These are phyloP conservation scores for Urocyon cinereoargenteus DNA, from an alignment of 2,797 vertebrate genomes.

Conservation along the genomic window DNA sequence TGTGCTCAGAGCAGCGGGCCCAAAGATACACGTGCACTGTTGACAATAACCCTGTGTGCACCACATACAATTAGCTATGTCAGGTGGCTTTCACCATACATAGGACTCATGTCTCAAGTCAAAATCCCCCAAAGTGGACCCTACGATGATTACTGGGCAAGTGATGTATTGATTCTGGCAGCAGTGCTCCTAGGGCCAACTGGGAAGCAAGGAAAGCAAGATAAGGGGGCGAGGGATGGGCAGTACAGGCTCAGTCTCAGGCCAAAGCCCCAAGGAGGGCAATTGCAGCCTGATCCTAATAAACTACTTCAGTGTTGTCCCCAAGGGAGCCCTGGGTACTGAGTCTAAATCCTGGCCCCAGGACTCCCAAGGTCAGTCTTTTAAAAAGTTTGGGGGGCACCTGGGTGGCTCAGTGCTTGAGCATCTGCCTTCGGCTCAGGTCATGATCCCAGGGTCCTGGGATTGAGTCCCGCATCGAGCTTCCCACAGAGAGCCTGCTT, in stretches of 20 bases:
- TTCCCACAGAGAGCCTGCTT: too few species aligned
- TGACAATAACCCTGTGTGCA: too few species aligned
- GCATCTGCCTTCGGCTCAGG: not conserved
- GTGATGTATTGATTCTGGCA: not conserved
- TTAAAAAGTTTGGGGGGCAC: not conserved
- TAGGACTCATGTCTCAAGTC: not conserved
- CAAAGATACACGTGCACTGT: fast-evolving
- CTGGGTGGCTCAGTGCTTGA: not conserved
- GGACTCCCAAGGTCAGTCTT: not conserved
- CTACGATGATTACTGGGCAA: fast-evolving
- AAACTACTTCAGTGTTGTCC: not conserved
- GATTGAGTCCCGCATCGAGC: not conserved
- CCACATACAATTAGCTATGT: too few species aligned
- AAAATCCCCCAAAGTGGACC: not conserved
- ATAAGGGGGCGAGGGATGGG: too few species aligned
- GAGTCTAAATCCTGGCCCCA: not conserved
- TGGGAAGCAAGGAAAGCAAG: not conserved
- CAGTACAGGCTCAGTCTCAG: not conserved
- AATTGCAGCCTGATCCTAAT: not conserved
- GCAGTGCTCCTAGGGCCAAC: too few species aligned
- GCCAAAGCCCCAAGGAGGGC: not conserved
- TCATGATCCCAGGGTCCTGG: not conserved
- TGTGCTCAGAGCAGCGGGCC: not conserved
- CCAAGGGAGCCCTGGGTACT: fast-evolving
- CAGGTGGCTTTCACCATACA: not conserved